Conservation (phyloP, 2,113 vertebrate genomes). For the Rhineura floridana region DNA sequence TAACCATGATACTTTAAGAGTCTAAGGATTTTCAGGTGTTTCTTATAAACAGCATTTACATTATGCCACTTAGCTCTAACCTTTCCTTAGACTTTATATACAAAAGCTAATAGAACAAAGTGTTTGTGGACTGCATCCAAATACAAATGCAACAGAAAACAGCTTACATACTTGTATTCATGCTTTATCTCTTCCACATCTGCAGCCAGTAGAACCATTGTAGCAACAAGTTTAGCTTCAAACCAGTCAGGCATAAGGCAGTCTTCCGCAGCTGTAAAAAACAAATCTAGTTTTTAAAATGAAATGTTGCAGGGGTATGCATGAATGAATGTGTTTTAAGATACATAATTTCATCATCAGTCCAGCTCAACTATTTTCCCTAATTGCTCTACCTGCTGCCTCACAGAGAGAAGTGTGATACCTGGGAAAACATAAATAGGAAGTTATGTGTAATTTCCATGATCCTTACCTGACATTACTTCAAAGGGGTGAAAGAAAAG, state of each 20-base stretch:
- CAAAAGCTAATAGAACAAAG: background rate
- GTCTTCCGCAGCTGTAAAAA: conserved; percentile 74
- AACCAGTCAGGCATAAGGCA: conserved; percentile 80
- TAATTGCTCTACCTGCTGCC: too few species aligned
- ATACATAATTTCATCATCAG: background rate
- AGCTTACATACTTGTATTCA: conserved; percentile 64
- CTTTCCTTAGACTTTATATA: background rate
- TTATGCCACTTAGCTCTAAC: background rate
- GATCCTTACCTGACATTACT: background rate
- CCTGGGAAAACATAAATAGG: too few species aligned
- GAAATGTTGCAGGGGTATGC: background rate
- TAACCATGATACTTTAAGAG: background rate
- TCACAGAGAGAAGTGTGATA: too few species aligned
- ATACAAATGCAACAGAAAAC: conserved; percentile 52
- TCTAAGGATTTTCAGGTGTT: background rate
- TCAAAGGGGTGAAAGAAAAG: background rate
- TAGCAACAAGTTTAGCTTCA: conserved; percentile 86
- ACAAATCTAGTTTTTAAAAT: conserved; percentile 47
- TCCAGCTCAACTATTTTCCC: too few species aligned
- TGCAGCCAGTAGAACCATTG: conserved; percentile 84
- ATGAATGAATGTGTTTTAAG: background rate
- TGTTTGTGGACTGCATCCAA: background rate
- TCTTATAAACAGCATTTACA: background rate
- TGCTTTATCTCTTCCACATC: conserved; percentile 73
- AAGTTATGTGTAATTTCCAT: background rate